phyloP scores from a whole-genome alignment of 2,113 vertebrate genomes.

The Prochilodus magdalenae region DNA sequence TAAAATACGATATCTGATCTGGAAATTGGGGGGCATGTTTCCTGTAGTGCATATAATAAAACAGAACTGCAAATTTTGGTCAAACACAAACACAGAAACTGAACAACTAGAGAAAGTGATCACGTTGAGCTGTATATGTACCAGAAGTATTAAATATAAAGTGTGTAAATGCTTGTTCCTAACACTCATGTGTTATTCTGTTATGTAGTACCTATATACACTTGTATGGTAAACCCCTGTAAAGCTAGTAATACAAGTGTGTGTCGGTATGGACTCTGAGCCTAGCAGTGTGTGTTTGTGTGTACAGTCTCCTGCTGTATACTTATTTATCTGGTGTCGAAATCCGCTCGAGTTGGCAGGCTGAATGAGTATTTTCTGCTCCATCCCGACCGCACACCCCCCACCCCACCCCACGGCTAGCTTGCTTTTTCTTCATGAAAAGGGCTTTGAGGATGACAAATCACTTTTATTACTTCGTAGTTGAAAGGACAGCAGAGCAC shows the following conservation, averaged over 20 bases:
- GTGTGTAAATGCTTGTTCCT: no score
- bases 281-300: slow-evolving; percentile 6
- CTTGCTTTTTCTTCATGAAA: not conserved
- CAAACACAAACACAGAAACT: no score
- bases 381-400: not conserved
- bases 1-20: no score
- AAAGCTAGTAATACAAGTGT: not conserved
- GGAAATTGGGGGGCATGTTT: no score
- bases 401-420: no score
- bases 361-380: not conserved
- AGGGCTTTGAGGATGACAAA: not conserved
- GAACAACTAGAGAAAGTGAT: no score
- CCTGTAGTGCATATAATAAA: no score
- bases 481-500: not conserved
- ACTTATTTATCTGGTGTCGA: not conserved
- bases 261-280: not conserved
- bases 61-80: no score
- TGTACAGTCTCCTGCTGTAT: slow-evolving; percentile 12
- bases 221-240: not conserved
- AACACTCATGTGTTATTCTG: no score
- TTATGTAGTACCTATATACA: not conserved
- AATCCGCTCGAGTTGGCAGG: not conserved
- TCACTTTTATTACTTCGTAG: slow-evolving; percentile 25
- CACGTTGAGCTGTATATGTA: no score
- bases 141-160: no score